Conservation (phyloP, 30 jellyfish, hydroid and myxozoan genomes). For the Hydractinia echinata region DNA sequence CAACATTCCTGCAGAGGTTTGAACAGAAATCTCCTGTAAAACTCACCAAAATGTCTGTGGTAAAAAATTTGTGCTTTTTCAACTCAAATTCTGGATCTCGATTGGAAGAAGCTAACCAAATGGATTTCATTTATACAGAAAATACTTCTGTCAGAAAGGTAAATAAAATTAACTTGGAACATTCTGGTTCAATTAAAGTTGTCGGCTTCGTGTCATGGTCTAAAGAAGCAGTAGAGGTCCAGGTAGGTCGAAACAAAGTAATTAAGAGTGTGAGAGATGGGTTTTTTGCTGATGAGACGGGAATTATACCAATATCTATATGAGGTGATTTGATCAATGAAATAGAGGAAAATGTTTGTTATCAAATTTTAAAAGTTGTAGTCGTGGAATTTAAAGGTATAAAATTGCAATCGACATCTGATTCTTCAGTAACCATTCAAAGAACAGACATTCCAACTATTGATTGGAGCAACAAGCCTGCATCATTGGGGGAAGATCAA, state of each 20-base stretch:
- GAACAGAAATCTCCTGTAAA: background rate
- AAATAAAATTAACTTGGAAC: background rate
- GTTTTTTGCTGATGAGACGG: background rate
- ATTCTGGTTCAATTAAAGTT: background rate
- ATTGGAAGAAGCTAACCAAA: background rate
- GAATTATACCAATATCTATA: background rate
- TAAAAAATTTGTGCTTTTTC: background rate
- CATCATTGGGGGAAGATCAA: too few relatives aligned
- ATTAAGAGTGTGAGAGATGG: background rate
- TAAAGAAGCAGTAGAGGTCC: too few relatives aligned
- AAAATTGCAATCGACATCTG: too few relatives aligned
- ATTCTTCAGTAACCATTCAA: too few relatives aligned
- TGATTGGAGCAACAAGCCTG: too few relatives aligned
- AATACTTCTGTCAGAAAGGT: background rate
- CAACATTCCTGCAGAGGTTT: background rate
- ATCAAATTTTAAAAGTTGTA: background rate
- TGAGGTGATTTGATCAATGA: slow-evolving; percentile 3
- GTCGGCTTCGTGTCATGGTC: too few relatives aligned
- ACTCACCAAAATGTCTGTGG: background rate
- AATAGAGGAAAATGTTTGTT: background rate
- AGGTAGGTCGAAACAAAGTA: background rate
- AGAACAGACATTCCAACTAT: too few relatives aligned
- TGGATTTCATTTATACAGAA: background rate
- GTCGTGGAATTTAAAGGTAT: background rate
- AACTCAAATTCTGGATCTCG: background rate